These are phyloP conservation scores for Carpatolechia fugitivella DNA, from an alignment of 2,888 invertebrate species.

Conservation along the genomic window DNA sequence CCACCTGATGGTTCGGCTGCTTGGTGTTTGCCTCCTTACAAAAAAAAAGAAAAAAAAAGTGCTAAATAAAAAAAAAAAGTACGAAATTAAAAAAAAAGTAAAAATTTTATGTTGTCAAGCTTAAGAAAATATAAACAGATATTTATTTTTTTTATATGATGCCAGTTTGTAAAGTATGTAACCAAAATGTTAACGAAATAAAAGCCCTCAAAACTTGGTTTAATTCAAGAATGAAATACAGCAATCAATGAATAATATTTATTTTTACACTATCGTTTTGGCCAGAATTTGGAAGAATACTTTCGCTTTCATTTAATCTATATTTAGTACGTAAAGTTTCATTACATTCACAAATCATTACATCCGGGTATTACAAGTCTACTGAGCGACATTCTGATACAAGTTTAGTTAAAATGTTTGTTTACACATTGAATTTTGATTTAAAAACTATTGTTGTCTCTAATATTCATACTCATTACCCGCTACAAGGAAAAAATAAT, in stretches of 20 bases:
- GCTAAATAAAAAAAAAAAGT: background rate
- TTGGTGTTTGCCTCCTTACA: background rate
- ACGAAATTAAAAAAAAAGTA: background rate
- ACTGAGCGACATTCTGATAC: background rate
- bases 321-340: constrained; percentile 33
- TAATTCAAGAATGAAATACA: constrained; percentile 28
- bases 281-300: constrained; percentile 73
- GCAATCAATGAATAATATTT: constrained; percentile 52
- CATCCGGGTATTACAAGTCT: background rate
- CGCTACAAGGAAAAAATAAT: too few species aligned
- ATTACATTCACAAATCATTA: constrained; percentile 45
- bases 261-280: constrained; percentile 71
- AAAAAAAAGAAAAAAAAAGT: constrained; percentile 5
- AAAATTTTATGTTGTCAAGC: background rate
- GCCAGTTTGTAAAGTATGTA: too few species aligned
- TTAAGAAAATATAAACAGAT: too few species aligned
- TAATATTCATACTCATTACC: too few species aligned
- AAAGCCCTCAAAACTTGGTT: background rate
- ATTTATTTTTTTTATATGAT: too few species aligned
- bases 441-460: too few species aligned
- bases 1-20: background rate
- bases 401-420: too few species aligned
- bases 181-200: too few species aligned
- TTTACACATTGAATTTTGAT: too few species aligned
- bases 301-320: constrained; percentile 50